Base-by-base conservation (phyloP, 2,888 invertebrate genomes). In the Latrodectus hesperus region DNA sequence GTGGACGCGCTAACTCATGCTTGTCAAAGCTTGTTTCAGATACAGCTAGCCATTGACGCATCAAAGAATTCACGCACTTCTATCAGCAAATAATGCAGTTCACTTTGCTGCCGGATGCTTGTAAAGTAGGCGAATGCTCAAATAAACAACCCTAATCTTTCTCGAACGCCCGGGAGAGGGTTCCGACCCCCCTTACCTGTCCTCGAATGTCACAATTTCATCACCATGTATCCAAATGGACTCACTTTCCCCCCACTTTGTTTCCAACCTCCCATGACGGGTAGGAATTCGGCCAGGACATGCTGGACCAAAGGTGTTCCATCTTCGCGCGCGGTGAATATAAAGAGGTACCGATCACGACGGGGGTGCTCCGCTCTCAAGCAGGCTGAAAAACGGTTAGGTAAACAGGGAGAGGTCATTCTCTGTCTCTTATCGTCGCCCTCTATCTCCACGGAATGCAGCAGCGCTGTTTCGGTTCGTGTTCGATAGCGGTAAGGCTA, bases 101-200 rank as follows among this genome's bases (percentile, higher is more conserved):
- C 6, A 38, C 38, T 38, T 60, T 60, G 60, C 60, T 10, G 11
- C 8, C 60, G 60, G 60, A 16, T 12, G 60, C 60, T 74, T 74
- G 74, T 74, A 74, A 74, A 74, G 74, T 49, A 77, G 52, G 51
- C 10, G 65, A 51, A 49, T 26, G 17, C 17, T 22, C 38, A 17
- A 81, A 81, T 81, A 81, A 73, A 64, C 67, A 81, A 17, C 51
- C 16, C 81, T 67, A 74, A 81, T 81, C 73, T 60, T 22, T 49
- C 17, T 14, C n/a, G 14, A 52, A 10, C 52, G 65, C 65, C 73
- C 67, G 26, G 16, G 11, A 70, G 26, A 68, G 55, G 38, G 78
- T 78, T 78, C 55, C 78, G 14, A 38, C 70, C 22, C 70, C 72
- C n/a, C 11, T 6, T n/a, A 16, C 12, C 60, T 60, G n/a, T 60